Percentiles rank a stretch among this genome's conserved stretches.
These are phyloP conservation scores for Cavia porcellus DNA, from an alignment of 2,113 vertebrate genomes.

Conservation along the genomic window DNA sequence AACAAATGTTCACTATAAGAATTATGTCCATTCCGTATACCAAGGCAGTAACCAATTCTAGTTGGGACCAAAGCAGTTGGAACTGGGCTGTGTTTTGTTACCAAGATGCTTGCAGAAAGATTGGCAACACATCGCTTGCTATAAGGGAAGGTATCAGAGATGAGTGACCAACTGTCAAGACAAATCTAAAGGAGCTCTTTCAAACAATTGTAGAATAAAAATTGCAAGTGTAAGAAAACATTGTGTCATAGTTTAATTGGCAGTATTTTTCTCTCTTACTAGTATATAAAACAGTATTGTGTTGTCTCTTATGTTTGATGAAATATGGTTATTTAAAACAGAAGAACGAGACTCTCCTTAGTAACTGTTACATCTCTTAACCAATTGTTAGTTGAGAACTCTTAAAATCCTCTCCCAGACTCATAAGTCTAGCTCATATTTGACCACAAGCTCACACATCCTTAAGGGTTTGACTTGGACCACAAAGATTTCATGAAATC, in stretches of 20 bases:
- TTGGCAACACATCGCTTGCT: neutral
- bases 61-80: neutral
- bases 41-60: neutral
- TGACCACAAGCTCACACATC: neutral
- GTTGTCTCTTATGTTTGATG: constrained; percentile 18
- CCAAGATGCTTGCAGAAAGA: neutral
- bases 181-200: constrained; percentile 2
- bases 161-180: neutral
- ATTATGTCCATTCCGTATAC: neutral
- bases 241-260: neutral
- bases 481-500: neutral
- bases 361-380: neutral
- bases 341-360: constrained; percentile 38
- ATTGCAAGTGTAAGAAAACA: constrained; percentile 19
- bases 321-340: constrained; percentile 44
- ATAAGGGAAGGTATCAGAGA: neutral
- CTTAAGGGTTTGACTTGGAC: neutral
- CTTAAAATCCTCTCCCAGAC: constrained; percentile 29
- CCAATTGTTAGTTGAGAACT: neutral
- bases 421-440: neutral
- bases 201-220: constrained; percentile 7
- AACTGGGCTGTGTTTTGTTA: neutral
- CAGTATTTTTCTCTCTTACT: neutral
- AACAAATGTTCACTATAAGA: constrained; percentile 19
- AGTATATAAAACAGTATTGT: constrained; percentile 8